These are phyloP conservation scores for Fratercula arctica DNA, from an alignment of 2,797 vertebrate genomes.

Conservation along the genomic window DNA sequence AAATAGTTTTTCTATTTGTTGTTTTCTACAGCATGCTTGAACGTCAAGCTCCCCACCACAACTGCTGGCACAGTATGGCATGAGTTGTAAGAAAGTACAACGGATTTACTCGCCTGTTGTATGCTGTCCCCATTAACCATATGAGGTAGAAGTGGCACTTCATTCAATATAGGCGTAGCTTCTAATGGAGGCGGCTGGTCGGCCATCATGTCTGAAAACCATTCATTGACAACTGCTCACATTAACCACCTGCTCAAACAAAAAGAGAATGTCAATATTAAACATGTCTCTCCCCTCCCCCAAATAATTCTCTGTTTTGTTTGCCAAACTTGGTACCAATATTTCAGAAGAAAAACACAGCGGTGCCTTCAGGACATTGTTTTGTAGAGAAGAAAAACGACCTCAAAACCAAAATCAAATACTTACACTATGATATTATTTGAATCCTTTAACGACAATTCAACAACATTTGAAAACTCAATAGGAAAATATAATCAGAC, in stretches of 20 bases:
- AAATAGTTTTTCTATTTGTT: background rate
- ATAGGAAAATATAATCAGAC: background rate
- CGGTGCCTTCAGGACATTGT: background rate
- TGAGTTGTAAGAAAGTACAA: fast-evolving
- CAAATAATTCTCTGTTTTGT: fast-evolving
- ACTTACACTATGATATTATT: background rate
- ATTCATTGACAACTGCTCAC: conserved; percentile 73
- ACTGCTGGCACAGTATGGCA: fast-evolving
- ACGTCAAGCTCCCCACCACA: background rate
- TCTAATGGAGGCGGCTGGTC: conserved; percentile 82
- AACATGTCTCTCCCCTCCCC: fast-evolving
- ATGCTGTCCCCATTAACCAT: conserved; percentile 79
- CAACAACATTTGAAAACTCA: background rate
- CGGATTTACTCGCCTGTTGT: conserved; percentile 71
- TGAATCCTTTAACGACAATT: background rate
- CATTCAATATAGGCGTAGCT: conserved; percentile 76
- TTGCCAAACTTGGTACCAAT: background rate
- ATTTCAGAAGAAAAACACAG: background rate
- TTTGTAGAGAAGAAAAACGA: background rate
- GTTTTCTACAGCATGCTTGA: background rate
- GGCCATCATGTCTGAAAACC: conserved; percentile 79
- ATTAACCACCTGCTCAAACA: conserved; percentile 41
- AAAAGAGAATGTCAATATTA: background rate
- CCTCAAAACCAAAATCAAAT: background rate
- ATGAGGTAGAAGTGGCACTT: conserved; percentile 79